Evolutionary conservation across 2,888 invertebrate species (phyloP), one percentile per base, ranked within the genome.

Genomic region (Synanthedon vespiformis): DNA sequence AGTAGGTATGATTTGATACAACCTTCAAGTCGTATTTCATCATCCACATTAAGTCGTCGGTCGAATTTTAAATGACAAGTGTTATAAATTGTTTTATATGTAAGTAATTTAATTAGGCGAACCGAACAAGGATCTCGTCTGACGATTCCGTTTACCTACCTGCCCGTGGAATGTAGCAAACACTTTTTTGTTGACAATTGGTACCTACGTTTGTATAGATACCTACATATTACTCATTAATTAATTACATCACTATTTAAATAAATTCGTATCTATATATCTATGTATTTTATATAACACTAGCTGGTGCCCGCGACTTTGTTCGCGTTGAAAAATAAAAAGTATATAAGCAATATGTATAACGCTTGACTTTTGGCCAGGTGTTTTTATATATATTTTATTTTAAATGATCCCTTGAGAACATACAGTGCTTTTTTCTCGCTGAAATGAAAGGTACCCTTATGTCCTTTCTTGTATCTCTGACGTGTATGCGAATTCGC

Each of bases 11-110:
- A 58, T 68, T 61, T 65, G 69, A 68, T 70, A 72, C 75, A 77
- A 81, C 80, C 82, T 82, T 82, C 77, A 68, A 57, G 59, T 4
- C 60, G 64, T 74, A 74, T 77, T 77, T 78, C 78, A 73, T 79
- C 76, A 77, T 68, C 63, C 70, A 68, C 66, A 58, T 58, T 61
- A 34, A 34, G 34, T 34, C 34, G 64, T 68, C 63, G 84, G 79
- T 75, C 84, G 63, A 77, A 82, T 71, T 81, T 70, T 59, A 59
- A 63, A 61, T 68, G 68, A 66, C 67, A 64, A 64, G 63, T 62
- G 68, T 54, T 56, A 54, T 56, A 49, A 56, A 62, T 58, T 49
- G 58, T 57, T 55, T 58, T 57, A 56, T 58, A 54, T 56, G 61
- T 61, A 61, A 53, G 60, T 58, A 61, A 62, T 61, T 57, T 59